These are phyloP conservation scores for Bufo gargarizans DNA, from an alignment of 2,113 vertebrate species.

Conservation along the genomic window DNA sequence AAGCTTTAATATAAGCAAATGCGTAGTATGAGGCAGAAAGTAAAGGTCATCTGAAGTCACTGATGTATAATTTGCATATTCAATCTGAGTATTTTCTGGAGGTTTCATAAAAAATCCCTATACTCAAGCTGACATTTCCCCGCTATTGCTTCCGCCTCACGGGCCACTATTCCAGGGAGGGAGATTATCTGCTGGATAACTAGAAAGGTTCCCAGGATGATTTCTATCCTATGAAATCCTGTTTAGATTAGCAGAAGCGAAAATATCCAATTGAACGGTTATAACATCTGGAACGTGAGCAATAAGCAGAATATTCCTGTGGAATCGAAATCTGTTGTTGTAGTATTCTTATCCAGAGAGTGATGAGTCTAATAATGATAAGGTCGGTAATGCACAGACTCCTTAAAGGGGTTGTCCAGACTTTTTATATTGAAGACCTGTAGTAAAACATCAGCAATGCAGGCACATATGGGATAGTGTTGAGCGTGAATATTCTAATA, in stretches of 20 bases:
- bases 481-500: too few species aligned
- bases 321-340: neutral
- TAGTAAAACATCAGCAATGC: too few species aligned
- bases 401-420: too few species aligned
- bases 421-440: too few species aligned
- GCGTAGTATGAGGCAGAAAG: neutral
- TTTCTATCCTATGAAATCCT: constrained; percentile 7
- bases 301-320: neutral
- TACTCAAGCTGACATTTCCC: neutral
- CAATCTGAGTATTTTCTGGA: neutral
- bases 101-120: neutral
- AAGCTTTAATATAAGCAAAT: neutral
- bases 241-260: neutral
- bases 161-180: neutral
- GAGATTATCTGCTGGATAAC: constrained; percentile 14
- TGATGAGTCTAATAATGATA: too few species aligned
- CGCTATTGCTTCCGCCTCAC: neutral
- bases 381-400: too few species aligned
- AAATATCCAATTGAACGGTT: constrained; percentile 1
- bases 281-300: neutral
- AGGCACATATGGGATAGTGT: too few species aligned
- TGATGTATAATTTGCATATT: neutral
- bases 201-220: constrained; percentile 13
- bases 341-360: neutral
- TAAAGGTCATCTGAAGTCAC: neutral